Percentiles rank a stretch among this genome's conserved stretches.
These are phyloP conservation scores for Lemur catta DNA, from an alignment of 2,797 vertebrate species.

Conservation along the genomic window DNA sequence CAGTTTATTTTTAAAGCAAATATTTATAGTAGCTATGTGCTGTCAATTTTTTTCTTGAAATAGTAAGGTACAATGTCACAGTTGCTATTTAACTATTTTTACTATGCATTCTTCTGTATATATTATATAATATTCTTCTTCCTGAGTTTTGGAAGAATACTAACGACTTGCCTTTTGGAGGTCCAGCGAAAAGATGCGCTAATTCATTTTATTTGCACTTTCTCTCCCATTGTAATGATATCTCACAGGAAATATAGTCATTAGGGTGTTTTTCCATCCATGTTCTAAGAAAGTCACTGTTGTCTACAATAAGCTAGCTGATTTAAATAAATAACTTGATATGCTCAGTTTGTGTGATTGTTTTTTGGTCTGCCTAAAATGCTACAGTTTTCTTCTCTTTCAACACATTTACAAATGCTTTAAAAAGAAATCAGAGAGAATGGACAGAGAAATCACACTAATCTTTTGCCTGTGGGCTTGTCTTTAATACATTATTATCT, in stretches of 20 bases:
- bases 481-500: conserved; percentile 59
- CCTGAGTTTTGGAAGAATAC: neutral
- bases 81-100: conserved; percentile 59
- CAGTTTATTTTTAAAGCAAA: conserved; percentile 51
- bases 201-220: neutral
- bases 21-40: conserved; percentile 34
- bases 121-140: neutral
- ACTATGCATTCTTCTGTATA: neutral
- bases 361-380: neutral
- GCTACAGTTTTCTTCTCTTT: neutral
- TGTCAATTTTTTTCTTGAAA: conserved; percentile 50
- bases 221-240: neutral
- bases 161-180: neutral
- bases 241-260: neutral
- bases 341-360: conserved; percentile 35
- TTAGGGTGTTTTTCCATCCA: neutral
- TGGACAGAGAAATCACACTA: conserved; percentile 23
- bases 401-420: neutral
- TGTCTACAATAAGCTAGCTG: neutral
- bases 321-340: conserved; percentile 50
- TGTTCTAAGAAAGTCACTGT: neutral
- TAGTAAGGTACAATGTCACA: conserved; percentile 50
- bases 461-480: conserved; percentile 43
- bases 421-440: neutral
- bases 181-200: neutral